These are phyloP conservation scores for Amphibalanus amphitrite DNA, from an alignment of 1,140 invertebrate genomes.

Conservation along the genomic window DNA sequence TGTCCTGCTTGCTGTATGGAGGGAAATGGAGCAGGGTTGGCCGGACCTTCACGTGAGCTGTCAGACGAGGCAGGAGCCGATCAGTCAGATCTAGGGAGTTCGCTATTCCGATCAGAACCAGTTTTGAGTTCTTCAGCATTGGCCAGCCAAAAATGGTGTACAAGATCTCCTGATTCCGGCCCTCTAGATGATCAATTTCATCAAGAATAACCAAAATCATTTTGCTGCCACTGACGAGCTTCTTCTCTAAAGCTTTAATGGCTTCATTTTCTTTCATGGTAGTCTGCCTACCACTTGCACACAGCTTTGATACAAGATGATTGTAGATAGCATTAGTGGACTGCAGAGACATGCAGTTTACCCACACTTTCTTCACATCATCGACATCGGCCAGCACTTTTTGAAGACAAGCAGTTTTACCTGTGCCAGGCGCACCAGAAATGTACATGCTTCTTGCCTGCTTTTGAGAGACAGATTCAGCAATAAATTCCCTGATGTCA, in stretches of 20 bases:
- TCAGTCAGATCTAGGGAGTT: constrained; percentile 93
- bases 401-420: constrained; percentile 76
- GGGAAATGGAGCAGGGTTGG: constrained; percentile 63
- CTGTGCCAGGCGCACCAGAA: constrained; percentile 88
- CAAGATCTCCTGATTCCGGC: constrained; percentile 64
- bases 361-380: constrained; percentile 45
- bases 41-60: constrained; percentile 31
- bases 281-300: neutral
- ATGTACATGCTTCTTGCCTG: constrained; percentile 72
- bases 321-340: constrained; percentile 48
- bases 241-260: constrained; percentile 14
- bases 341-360: constrained; percentile 67
- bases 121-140: constrained; percentile 39
- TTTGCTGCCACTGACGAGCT: constrained; percentile 26
- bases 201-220: constrained; percentile 48
- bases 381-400: constrained; percentile 40
- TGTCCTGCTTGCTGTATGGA: constrained; percentile 81
- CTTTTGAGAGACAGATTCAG: constrained; percentile 40
- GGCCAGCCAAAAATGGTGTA: constrained; percentile 93
- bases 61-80: constrained; percentile 66
- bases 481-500: constrained; percentile 49
- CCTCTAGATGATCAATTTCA: constrained; percentile 84
- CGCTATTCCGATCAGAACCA: constrained; percentile 80
- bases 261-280: constrained; percentile 11
- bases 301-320: constrained; percentile 23